Base-by-base conservation (phyloP, 2,888 invertebrate genomes). In the Eurytoma adleriae region DNA sequence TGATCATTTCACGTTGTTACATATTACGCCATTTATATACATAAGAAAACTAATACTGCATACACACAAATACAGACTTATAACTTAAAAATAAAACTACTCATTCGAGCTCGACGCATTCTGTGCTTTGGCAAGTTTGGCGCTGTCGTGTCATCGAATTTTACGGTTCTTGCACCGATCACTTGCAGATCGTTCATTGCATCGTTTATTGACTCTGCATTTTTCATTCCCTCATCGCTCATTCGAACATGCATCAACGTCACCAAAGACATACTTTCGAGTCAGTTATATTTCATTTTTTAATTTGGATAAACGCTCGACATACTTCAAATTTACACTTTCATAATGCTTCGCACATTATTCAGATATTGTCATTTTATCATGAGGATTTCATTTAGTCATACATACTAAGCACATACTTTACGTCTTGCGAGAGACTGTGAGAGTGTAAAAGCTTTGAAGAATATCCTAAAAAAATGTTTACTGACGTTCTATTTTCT, bases 41-140 rank as follows among this genome's bases (percentile, higher is more conserved):
- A 54, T 57, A 78, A 10, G 20, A 20, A 76, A 40, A 54, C 40
- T 1, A 54, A 48, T 56, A 52, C n/a, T 24, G n/a, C 30, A 57
- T 16, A 18, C 40, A 40, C 40, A 40, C 40, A 40, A 40, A 59
- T 30, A 57, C 62, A 70, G 18, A 30, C 5, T 24, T 1, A 64
- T 16, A 68, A 62, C 52, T 67, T 16, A 54, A 24, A 56, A 57
- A 20, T 64, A 69, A 68, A n/a, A n/a, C 61, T 52, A 68, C 24
- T 67, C 69, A 40, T 67, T 61, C 54, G 61, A 76, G 73, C 81
- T 79, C 77, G 66, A 79, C 70, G 77, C 86, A 89, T 87, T 87
- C 86, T 89, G 86, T 88, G 90, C 90, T 90, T 90, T 90, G 89
- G 90, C 90, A 89, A 90, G 86, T 89, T 87, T 90, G 87, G 89